These are phyloP conservation scores for Hyposoter dolosus DNA, from an alignment of 2,888 invertebrate genomes.

Conservation along the genomic window DNA sequence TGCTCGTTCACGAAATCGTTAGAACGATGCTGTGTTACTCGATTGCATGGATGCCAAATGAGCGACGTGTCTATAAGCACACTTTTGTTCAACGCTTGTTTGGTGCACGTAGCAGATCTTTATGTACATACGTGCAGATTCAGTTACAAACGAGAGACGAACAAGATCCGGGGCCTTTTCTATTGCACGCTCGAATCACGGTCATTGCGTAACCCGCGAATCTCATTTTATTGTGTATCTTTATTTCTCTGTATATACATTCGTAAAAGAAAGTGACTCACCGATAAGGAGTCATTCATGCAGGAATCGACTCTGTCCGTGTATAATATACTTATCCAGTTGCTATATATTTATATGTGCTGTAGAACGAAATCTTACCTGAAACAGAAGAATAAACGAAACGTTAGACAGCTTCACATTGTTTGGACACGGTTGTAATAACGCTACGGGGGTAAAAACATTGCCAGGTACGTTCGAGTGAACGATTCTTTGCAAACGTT, in stretches of 20 bases:
- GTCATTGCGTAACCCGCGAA: conserved; percentile 64
- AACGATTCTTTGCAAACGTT: conserved; percentile 5
- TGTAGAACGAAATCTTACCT: conserved; percentile 60
- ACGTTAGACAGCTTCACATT: conserved; percentile 41
- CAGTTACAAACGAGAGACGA: conserved; percentile 23
- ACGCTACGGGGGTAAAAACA: not conserved
- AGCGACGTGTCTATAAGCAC: conserved; percentile 32
- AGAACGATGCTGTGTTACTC: conserved; percentile 59
- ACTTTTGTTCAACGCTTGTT: conserved; percentile 56
- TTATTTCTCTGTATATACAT: conserved; percentile 29
- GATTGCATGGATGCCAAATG: conserved; percentile 54
- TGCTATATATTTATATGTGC: not conserved
- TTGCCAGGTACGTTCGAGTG: not conserved
- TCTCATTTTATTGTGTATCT: conserved; percentile 34
- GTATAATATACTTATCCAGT: conserved; percentile 23
- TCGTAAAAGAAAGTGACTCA: conserved; percentile 72
- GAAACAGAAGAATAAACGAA: conserved; percentile 63
- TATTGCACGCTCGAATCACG: conserved; percentile 57
- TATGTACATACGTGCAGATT: conserved; percentile 11
- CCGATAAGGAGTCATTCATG: conserved; percentile 69
- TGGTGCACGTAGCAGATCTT: conserved; percentile 38
- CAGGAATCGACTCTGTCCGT: conserved; percentile 47
- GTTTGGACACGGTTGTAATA: conserved; percentile 7
- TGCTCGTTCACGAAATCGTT: conserved; percentile 63
- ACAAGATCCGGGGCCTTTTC: conserved; percentile 62